Evolutionary conservation across 1,140 invertebrate species (phyloP).

Genomic region (Galleria mellonella): DNA sequence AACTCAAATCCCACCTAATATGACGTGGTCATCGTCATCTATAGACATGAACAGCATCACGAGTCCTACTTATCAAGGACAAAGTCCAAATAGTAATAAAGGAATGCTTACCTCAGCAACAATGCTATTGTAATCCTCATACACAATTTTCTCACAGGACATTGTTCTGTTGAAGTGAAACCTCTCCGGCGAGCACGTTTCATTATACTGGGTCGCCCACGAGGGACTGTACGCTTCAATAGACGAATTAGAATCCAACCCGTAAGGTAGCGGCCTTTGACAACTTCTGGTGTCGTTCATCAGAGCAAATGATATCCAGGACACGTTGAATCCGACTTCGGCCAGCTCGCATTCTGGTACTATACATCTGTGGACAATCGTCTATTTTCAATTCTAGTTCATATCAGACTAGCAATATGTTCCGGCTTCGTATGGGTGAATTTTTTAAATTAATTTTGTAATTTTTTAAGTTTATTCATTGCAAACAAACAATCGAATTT

Average conservation of each 20-base stretch:
- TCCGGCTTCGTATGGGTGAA: too few species aligned
- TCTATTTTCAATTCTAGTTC: too few species aligned
- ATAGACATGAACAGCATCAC: too few species aligned
- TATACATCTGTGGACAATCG: constrained; percentile 27
- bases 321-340: constrained; percentile 25
- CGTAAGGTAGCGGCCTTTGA: constrained; percentile 16
- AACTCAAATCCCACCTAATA: too few species aligned
- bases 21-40: too few species aligned
- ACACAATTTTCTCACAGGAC: constrained; percentile 35
- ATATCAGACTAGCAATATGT: too few species aligned
- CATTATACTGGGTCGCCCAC: background rate
- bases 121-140: constrained; percentile 57
- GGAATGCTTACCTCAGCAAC: constrained; percentile 58
- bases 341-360: constrained; percentile 41
- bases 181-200: constrained; percentile 23
- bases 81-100: too few species aligned
- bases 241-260: constrained; percentile 2
- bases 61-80: too few species aligned
- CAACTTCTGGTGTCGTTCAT: constrained; percentile 26
- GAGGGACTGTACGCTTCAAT: background rate
- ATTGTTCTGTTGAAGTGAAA: constrained; percentile 23
- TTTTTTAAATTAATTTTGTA: too few species aligned
- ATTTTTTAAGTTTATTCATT: too few species aligned
- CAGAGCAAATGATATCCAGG: constrained; percentile 28
- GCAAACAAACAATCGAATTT: too few species aligned